These are phyloP conservation scores for Temnopleurus reevesii DNA, from an alignment of 53 echinoderm and acorn worm species.

Conservation along the genomic window DNA sequence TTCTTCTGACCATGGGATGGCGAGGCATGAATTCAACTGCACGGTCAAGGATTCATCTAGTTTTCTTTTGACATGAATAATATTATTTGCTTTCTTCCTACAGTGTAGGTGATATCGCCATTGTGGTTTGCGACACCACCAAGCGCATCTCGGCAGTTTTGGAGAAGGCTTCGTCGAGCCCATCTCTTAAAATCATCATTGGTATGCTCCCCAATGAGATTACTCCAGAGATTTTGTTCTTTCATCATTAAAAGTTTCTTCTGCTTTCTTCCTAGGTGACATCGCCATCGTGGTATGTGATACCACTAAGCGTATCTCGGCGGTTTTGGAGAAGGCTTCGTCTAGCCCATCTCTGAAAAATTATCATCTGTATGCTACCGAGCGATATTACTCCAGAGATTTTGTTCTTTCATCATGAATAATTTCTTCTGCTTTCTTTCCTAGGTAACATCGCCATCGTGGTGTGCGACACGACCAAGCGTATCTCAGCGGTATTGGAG, in stretches of 20 bases:
- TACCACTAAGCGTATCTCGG: conserved; percentile 50
- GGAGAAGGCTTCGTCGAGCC: conserved; percentile 60
- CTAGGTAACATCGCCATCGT: conserved; percentile 66
- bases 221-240: conserved; percentile 63
- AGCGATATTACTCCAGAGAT: conserved; percentile 62
- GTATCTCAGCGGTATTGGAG: conserved; percentile 55
- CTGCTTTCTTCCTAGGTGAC: not conserved
- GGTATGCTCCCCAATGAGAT: conserved; percentile 63
- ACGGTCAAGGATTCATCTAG: too few species aligned
- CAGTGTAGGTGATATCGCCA: conserved; percentile 44
- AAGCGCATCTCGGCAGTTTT: conserved; percentile 57
- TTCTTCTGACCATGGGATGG: too few species aligned
- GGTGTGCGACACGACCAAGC: conserved; percentile 59
- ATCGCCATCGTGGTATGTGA: conserved; percentile 68
- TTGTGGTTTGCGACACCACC: conserved; percentile 63
- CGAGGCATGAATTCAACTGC: too few species aligned
- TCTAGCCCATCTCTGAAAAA: conserved; percentile 65
- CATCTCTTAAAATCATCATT: conserved; percentile 64
- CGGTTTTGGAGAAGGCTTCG: conserved; percentile 59
- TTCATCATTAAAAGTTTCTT: too few species aligned
- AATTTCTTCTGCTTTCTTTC: too few species aligned
- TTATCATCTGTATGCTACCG: conserved; percentile 62
- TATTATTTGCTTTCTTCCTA: not conserved
- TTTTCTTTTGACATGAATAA: too few species aligned
- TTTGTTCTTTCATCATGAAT: too few species aligned